A percentile compares a stretch with the other conserved stretches of the same genome.
phyloP scores from a whole-genome alignment of 2,888 invertebrate species.

The Lycocerus yunnanus region DNA sequence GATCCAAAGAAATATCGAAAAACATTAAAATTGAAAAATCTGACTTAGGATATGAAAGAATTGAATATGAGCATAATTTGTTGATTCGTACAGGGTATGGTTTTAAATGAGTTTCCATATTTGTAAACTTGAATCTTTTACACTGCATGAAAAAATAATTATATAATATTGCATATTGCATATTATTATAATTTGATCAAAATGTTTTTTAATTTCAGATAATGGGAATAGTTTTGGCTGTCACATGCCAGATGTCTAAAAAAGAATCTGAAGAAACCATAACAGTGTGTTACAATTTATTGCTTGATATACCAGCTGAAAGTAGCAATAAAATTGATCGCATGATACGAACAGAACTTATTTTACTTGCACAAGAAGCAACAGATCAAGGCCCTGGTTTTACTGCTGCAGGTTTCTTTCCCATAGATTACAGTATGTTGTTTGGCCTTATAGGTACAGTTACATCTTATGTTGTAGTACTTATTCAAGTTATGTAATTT shows the following conservation, averaged over 20 bases:
- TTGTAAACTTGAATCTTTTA: too few relatives aligned
- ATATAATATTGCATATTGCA: too few relatives aligned
- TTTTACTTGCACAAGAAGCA: slow-evolving; percentile 25
- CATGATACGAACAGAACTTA: slow-evolving; percentile 14
- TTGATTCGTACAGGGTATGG: too few relatives aligned
- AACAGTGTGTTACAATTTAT: slow-evolving; percentile 31
- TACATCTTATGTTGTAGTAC: slow-evolving; percentile 28
- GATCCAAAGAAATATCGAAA: too few relatives aligned
- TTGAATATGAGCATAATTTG: too few relatives aligned
- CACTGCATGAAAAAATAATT: too few relatives aligned
- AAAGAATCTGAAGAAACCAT: slow-evolving; percentile 32
- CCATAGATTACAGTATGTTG: slow-evolving; percentile 24
- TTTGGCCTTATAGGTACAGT: slow-evolving; percentile 26
- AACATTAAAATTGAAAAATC: too few relatives aligned
- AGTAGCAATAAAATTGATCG: slow-evolving; percentile 8
- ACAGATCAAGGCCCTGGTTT: slow-evolving; percentile 18
- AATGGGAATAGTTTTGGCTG: background rate
- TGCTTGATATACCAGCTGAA: slow-evolving; percentile 28
- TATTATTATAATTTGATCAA: background rate
- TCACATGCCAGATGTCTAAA: background rate
- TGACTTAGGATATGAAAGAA: too few relatives aligned
- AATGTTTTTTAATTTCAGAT: background rate
- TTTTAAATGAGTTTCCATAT: too few relatives aligned
- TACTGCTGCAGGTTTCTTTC: slow-evolving; percentile 28
- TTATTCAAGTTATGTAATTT: slow-evolving; percentile 24